Evolutionary conservation across 2,888 invertebrate species (phyloP), one percentile per base, ranked within the genome.

Genomic region (Drosophila nr. perissopoda): DNA sequence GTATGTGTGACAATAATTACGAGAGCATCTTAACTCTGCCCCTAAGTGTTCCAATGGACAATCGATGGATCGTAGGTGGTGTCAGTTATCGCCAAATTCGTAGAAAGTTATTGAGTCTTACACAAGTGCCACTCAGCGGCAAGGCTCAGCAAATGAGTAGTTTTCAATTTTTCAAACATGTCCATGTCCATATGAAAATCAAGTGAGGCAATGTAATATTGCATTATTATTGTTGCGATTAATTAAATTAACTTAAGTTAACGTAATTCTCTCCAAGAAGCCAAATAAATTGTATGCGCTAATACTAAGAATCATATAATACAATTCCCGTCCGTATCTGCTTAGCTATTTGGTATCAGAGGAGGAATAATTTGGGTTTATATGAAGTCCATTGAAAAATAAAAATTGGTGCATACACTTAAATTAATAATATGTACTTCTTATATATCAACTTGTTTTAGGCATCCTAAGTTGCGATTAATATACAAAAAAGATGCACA

Each of bases 71-170:
- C 16, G 11, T 27, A 58, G 59, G 21, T 73, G 70, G 88, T 83
- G 82, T 87, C 88, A 57, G 76, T 67, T 83, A 64, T 53, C 83
- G 68, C 71, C 71, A 72, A 79, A 69, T 83, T 87, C 83, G 49
- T 31, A 74, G 83, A 83, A 83, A 68, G 31, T 21, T 58, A 21
- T 42, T 38, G 33, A 33, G 6, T 18, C 51, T 25, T 8, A 33
- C 33, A 21, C 60, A 65, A 70, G 46, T 54, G 65, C 42, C 61
- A 70, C 75, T n/a, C 40, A 21, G 51, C 40, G 54, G 18, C 31
- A 21, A 31, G 25, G 10, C 18, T 34, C 29, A 21, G 8, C 34
- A 21, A 25, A 16, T 21, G 40, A 13, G 8, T 25, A 13, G 21
- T 25, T 7, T 4, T 29, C 34, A 1, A 51, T n/a, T 31, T 31